phyloP scores from a whole-genome alignment of 2,888 invertebrate genomes.

The Meghimatium bilineatum region DNA sequence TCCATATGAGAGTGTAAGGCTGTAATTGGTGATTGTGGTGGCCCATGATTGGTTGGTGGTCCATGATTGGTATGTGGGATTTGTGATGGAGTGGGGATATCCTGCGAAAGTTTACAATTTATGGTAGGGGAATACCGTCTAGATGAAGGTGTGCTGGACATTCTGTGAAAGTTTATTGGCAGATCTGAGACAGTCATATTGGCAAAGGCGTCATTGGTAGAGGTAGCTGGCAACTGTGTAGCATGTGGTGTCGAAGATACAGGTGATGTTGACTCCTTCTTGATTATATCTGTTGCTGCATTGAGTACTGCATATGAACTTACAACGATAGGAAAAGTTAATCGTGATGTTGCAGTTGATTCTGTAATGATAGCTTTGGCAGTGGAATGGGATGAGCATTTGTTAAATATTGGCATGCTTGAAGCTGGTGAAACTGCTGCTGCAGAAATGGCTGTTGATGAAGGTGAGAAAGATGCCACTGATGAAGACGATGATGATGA shows the following conservation, averaged over 20 bases:
- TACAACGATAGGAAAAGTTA: not conserved
- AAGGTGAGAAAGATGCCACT: conserved; percentile 7
- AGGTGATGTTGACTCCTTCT: conserved; percentile 36
- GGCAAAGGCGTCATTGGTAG: conserved; percentile 75
- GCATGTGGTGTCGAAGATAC: conserved; percentile 9
- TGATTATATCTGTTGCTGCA: conserved; percentile 24
- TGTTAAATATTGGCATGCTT: not conserved
- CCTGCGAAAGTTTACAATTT: conserved; percentile 45
- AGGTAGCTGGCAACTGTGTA: conserved; percentile 34
- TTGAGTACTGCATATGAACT: conserved; percentile 30
- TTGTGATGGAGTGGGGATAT: conserved; percentile 46
- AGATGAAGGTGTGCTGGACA: conserved; percentile 36
- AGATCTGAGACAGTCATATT: conserved; percentile 85
- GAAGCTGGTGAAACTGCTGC: conserved; percentile 42
- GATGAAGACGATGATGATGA: conserved; percentile 26
- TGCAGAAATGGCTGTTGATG: conserved; percentile 21
- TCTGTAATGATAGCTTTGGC: not conserved
- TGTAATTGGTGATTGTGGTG: conserved; percentile 47
- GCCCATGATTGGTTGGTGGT: no score
- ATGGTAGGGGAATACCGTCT: conserved; percentile 30
- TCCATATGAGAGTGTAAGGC: conserved; percentile 45
- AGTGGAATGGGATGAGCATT: conserved; percentile 5
- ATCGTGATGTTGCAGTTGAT: conserved; percentile 6
- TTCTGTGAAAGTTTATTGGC: conserved; percentile 79
- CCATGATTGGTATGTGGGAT: conserved; percentile 42